These are phyloP conservation scores for Clarias batrachus DNA, from an alignment of 2,113 vertebrate species.

Conservation along the genomic window DNA sequence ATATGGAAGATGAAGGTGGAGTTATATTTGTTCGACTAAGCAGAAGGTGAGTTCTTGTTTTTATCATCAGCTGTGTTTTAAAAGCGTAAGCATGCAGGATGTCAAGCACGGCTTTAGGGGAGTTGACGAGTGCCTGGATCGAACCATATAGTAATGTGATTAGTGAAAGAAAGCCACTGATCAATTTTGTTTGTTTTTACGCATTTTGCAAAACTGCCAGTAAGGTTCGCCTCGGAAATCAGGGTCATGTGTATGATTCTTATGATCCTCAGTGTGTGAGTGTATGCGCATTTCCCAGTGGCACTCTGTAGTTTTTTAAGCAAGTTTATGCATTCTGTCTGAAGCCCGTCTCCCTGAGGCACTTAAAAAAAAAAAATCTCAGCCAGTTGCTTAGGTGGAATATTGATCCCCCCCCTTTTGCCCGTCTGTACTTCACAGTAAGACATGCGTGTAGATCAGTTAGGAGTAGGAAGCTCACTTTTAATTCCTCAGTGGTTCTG, in stretches of 20 bases:
- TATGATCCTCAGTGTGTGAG: background rate
- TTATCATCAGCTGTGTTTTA: background rate
- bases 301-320: background rate
- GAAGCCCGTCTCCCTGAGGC: background rate
- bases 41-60: background rate
- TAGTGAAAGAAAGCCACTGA: background rate
- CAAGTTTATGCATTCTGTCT: background rate
- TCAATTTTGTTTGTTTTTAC: background rate
- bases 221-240: background rate
- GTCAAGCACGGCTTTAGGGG: background rate
- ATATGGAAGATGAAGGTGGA: background rate
- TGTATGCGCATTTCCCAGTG: background rate
- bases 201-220: background rate
- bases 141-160: background rate
- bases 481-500: background rate
- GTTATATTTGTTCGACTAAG: background rate
- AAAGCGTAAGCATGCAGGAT: background rate
- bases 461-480: background rate
- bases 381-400: background rate
- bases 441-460: background rate
- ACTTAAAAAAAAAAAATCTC: background rate
- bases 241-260: background rate
- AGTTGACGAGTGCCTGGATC: background rate
- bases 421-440: background rate
- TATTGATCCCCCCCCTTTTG: background rate